Evolutionary conservation across 2,797 vertebrate genomes (phyloP).

Genomic region (Ciconia nigra): DNA sequence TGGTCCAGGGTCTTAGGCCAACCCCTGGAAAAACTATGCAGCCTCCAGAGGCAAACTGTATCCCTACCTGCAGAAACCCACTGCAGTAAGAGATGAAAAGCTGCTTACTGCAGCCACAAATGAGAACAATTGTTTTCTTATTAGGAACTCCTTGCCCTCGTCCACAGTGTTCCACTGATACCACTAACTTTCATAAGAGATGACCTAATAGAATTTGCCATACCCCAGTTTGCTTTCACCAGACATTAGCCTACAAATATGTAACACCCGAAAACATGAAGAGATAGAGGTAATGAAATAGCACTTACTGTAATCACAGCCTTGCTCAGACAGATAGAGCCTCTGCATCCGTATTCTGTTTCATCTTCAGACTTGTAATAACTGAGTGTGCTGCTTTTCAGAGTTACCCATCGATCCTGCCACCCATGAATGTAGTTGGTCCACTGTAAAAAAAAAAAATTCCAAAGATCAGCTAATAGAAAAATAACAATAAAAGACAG

Average conservation of each 20-base stretch:
- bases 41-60: not conserved
- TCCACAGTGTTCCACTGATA: not conserved
- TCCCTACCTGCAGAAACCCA: not conserved
- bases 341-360: conserved; percentile 93
- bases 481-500: not conserved
- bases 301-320: conserved; percentile 92
- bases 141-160: not conserved
- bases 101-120: not conserved
- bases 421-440: conserved; percentile 99
- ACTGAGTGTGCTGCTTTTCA: conserved; percentile 93
- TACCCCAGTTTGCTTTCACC: not conserved
- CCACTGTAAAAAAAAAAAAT: conserved; percentile 79
- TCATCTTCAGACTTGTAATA: conserved; percentile 98
- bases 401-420: conserved; percentile 97
- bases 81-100: not conserved
- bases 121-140: not conserved
- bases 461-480: not conserved
- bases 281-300: not conserved
- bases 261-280: not conserved
- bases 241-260: not conserved
- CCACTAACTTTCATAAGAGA: not conserved
- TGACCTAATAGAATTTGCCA: not conserved
- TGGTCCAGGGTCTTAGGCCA: rapidly evolving
- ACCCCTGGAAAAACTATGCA: not conserved
- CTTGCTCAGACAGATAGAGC: conserved; percentile 95